These are phyloP conservation scores for Emydocephalus ijimae DNA, from an alignment of 2,113 vertebrate species.

Conservation along the genomic window DNA sequence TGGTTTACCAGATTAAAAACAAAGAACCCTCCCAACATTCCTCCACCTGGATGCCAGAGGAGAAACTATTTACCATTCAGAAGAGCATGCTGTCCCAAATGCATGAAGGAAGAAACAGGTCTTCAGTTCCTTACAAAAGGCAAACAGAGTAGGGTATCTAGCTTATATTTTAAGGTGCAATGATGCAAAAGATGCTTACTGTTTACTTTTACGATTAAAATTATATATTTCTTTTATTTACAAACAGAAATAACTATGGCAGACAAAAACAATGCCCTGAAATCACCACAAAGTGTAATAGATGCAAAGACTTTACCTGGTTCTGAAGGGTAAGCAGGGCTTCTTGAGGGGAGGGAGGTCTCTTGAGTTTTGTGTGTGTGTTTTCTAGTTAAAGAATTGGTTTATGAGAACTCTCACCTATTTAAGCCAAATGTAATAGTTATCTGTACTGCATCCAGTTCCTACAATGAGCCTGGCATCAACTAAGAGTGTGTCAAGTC, in stretches of 20 bases:
- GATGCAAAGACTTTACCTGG: conserved; percentile 57
- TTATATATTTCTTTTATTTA: conserved; percentile 33
- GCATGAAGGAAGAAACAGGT: not conserved
- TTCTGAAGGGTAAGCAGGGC: conserved; percentile 59
- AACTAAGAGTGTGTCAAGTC: not conserved
- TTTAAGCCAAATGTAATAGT: not conserved
- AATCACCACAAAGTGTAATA: not conserved
- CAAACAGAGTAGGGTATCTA: not conserved
- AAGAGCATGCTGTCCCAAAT: not conserved
- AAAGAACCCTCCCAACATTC: not conserved
- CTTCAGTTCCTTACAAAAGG: not conserved
- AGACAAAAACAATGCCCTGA: conserved; percentile 51
- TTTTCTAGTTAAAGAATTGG: not conserved
- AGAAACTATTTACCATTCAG: not conserved
- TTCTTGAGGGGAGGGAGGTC: not conserved
- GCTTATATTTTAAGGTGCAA: not conserved
- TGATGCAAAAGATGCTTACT: not conserved
- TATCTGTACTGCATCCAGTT: not conserved
- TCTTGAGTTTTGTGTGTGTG: not conserved
- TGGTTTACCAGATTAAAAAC: not conserved
- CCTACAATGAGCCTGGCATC: not conserved
- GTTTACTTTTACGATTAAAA: not conserved
- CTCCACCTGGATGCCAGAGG: not conserved
- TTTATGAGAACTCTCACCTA: not conserved
- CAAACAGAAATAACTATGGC: conserved; percentile 48